A percentile compares a stretch with the other conserved stretches of the same genome.
These are phyloP conservation scores for Toxostoma redivivum DNA, from an alignment of 2,113 vertebrate genomes.

Conservation along the genomic window DNA sequence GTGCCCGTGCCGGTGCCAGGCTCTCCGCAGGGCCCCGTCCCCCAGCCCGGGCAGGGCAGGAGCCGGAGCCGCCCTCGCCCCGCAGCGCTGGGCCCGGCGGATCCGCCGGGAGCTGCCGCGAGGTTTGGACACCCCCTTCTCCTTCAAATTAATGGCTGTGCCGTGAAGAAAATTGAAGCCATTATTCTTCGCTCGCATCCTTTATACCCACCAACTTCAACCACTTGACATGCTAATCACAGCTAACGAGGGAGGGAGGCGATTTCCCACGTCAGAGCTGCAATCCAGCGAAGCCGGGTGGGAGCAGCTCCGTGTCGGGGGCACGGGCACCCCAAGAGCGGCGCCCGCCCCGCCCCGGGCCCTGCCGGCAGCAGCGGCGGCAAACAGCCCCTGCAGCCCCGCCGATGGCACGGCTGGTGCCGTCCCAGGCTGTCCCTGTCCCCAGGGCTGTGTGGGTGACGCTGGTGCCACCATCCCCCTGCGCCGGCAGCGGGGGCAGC, in stretches of 20 bases:
- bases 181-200: constrained; percentile 58
- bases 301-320: not conserved
- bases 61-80: not conserved
- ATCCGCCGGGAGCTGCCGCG: not conserved
- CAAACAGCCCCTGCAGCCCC: not conserved
- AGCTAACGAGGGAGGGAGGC: constrained; percentile 58
- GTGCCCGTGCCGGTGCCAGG: not conserved
- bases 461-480: not conserved
- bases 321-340: not conserved
- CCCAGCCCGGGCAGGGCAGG: not conserved
- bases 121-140: constrained; percentile 27
- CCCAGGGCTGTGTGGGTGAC: rapidly evolving
- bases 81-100: rapidly evolving
- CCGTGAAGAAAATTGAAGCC: constrained; percentile 57
- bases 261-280: constrained; percentile 40
- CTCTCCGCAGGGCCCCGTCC: not conserved
- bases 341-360: rapidly evolving
- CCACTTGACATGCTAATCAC: constrained; percentile 61
- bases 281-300: not conserved
- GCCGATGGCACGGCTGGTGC: rapidly evolving
- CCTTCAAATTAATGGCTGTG: constrained; percentile 55
- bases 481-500: not conserved
- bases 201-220: constrained; percentile 49
- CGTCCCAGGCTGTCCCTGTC: rapidly evolving
- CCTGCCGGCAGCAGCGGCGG: rapidly evolving